Conservation (phyloP, 2,797 vertebrate species). For the Margarornis squamiger region DNA sequence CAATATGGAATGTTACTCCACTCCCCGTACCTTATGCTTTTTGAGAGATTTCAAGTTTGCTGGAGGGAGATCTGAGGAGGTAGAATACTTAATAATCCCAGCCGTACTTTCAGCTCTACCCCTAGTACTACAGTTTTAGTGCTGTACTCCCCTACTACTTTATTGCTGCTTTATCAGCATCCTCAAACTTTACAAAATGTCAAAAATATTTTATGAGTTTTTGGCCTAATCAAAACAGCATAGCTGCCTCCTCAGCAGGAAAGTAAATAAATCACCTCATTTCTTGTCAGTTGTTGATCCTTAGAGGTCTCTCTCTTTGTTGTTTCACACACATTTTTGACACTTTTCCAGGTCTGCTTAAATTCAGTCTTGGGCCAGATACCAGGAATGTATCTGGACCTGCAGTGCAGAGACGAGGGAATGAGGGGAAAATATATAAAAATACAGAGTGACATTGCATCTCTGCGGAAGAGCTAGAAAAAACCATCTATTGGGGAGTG, state of each 20-base stretch:
- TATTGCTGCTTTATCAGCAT: constrained; percentile 4
- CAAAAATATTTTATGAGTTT: constrained; percentile 1
- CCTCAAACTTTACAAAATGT: not conserved
- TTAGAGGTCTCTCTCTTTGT: not conserved
- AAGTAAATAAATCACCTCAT: not conserved
- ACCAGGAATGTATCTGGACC: not conserved
- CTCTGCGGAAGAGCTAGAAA: not conserved
- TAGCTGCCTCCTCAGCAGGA: not conserved
- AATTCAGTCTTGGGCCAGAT: not conserved
- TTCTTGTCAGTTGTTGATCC: not conserved
- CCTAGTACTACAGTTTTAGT: not conserved
- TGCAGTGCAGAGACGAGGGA: not conserved
- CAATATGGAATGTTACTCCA: not conserved
- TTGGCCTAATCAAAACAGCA: constrained; percentile 4
- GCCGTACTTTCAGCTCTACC: not conserved
- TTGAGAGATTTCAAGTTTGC: constrained; percentile 3
- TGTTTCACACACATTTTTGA: not conserved
- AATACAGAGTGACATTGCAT: not conserved
- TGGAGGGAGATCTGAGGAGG: not conserved
- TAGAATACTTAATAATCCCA: not conserved
- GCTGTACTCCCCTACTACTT: not conserved
- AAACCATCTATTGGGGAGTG: not conserved
- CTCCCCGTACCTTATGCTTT: not conserved
- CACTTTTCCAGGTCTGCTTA: not conserved
- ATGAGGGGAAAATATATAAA: not conserved